Conservation (phyloP, 1,140 invertebrate genomes). For the Aphidius gifuensis region DNA sequence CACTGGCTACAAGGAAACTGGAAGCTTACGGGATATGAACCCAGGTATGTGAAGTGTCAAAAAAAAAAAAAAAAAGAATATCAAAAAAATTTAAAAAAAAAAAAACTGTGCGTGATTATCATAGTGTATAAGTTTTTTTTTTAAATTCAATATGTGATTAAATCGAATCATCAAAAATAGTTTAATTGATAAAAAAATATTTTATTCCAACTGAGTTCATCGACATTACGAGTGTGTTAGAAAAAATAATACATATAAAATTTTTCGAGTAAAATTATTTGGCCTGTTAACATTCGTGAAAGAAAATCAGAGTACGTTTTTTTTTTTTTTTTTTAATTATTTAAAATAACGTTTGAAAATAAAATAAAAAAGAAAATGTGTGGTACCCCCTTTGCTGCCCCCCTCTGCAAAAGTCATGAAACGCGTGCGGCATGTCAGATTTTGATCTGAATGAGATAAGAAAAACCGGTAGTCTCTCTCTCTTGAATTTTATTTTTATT, state of each 20-base stretch:
- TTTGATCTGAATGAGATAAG: conserved; percentile 44
- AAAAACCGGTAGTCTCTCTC: conserved; percentile 37
- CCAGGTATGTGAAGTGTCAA: conserved; percentile 44
- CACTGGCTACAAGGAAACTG: conserved; percentile 39
- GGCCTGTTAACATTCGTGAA: too few relatives aligned
- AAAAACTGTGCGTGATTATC: background rate
- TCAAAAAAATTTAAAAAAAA: background rate
- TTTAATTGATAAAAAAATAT: too few relatives aligned
- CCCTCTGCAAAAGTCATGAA: conserved; percentile 31
- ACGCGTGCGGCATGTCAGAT: conserved; percentile 45
- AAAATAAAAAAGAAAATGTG: conserved; percentile 12
- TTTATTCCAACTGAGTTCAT: too few relatives aligned
- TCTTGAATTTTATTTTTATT: conserved; percentile 1
- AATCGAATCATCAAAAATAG: too few relatives aligned
- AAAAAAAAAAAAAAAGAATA: background rate
- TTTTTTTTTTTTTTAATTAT: background rate
- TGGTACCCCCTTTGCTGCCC: conserved; percentile 15
- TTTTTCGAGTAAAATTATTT: background rate
- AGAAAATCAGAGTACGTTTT: background rate
- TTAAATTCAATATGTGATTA: too few relatives aligned
- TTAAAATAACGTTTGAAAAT: background rate
- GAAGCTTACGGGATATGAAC: conserved; percentile 50
- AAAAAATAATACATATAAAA: too few relatives aligned
- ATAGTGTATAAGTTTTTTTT: too few relatives aligned
- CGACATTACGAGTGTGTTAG: too few relatives aligned